Base-by-base conservation (phyloP, 2,797 vertebrate genomes). In the Clarias laeviceps region DNA sequence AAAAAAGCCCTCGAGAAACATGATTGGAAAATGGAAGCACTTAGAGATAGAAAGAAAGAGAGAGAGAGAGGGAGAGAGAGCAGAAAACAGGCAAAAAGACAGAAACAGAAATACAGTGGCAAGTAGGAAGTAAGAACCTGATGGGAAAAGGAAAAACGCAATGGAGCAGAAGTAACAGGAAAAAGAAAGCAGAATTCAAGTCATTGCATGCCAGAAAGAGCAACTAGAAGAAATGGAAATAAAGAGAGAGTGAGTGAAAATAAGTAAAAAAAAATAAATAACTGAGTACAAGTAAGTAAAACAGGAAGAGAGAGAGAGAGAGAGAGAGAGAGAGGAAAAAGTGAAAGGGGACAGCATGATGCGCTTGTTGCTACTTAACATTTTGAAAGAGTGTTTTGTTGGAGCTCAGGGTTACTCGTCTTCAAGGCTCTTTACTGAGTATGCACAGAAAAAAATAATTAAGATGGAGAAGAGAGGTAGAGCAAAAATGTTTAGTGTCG, bases 1-100 rank as follows among this genome's bases (percentile, higher is more conserved):
- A 77, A 61, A 65, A 77, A 77, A 76, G 73, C 82, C 29, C 82
- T 77, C 7, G 12, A 84, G 82, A 84, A 73, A 66, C 72, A 54
- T 73, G 61, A 84, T 84, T 65, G 73, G 12, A 80, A 80, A 80
- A 80, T 80, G 64, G 45, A 76, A 77, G 61, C 82, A 76, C 82
- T 83, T 76, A 45, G 69, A 73, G 32, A 61, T 50, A 64, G 40
- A 69, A 82, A 82, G 45, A 72, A 34, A 72, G 68, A 82, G 24
- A 64, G 34, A 64, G 61, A 80, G 78, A 80, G 61, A 80, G 24
- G 29, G 79, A 82, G 24, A 54, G 22, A 27, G 59, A 12, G 15
- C n/a, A 20, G 11, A n/a, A 40, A 64, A 20, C 22, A 61, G 18
- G 29, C 56, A 50, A 54, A 66, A 54, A n/a, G 65, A 57, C 37